These are phyloP conservation scores for Phyllotreta striolata DNA, from an alignment of 2,888 invertebrate species.

Conservation along the genomic window DNA sequence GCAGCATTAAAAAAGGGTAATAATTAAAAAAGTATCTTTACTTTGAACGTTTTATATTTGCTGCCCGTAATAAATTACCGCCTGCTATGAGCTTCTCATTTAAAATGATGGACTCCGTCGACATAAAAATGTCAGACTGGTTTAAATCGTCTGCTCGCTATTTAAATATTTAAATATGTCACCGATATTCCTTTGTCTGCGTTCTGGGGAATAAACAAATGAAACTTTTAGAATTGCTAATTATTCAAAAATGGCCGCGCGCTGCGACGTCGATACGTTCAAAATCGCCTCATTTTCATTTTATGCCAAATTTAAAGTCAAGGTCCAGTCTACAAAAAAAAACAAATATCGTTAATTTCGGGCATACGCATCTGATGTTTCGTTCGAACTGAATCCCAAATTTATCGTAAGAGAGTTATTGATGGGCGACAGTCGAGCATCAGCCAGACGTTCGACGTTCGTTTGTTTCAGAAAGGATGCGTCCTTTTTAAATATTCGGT, in stretches of 20 bases:
- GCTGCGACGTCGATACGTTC: slow-evolving; percentile 35
- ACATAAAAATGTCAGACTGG: slow-evolving; percentile 51
- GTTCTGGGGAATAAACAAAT: slow-evolving; percentile 56
- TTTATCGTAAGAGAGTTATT: slow-evolving; percentile 53
- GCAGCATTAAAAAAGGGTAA: slow-evolving; percentile 8
- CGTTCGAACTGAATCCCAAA: slow-evolving; percentile 47
- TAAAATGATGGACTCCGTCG: slow-evolving; percentile 45
- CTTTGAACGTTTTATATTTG: slow-evolving; percentile 23
- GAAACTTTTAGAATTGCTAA: slow-evolving; percentile 60
- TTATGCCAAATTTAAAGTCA: slow-evolving; percentile 43
- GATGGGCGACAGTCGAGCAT: slow-evolving; percentile 59
- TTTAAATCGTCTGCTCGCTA: slow-evolving; percentile 51
- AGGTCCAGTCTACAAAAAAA: slow-evolving; percentile 39
- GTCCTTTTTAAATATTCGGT: slow-evolving; percentile 39
- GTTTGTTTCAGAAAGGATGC: slow-evolving; percentile 49
- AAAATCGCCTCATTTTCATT: slow-evolving; percentile 40
- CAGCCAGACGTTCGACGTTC: slow-evolving; percentile 52
- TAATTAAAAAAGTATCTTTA: slow-evolving; percentile 26
- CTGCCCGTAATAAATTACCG: slow-evolving; percentile 29
- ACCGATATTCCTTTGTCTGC: slow-evolving; percentile 59
- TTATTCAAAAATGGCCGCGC: slow-evolving; percentile 50
- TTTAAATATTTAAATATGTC: slow-evolving; percentile 61
- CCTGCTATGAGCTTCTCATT: slow-evolving; percentile 39
- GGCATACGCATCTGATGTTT: slow-evolving; percentile 41
- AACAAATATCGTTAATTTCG: slow-evolving; percentile 55